Evolutionary conservation across 2,113 vertebrate species (phyloP).

Genomic region (Monopterus albus): DNA sequence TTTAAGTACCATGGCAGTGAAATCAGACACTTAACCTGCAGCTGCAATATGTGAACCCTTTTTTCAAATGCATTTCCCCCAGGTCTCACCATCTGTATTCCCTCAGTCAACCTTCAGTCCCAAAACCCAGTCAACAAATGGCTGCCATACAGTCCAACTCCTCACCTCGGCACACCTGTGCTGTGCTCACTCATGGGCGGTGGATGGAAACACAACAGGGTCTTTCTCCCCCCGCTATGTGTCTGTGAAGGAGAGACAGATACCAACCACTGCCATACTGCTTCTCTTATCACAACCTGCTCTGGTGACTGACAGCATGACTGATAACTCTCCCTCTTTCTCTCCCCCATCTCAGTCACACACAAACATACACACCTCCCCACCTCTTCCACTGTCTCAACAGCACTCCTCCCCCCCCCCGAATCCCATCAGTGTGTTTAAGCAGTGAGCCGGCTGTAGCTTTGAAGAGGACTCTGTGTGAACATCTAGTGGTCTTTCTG

Average conservation of each 20-base stretch:
- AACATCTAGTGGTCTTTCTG: conserved; percentile 27
- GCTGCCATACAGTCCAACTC: conserved; percentile 43
- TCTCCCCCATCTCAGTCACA: conserved; percentile 27
- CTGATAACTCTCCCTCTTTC: conserved; percentile 65
- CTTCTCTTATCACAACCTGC: conserved; percentile 70
- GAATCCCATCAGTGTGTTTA: not conserved
- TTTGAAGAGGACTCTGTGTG: conserved; percentile 33
- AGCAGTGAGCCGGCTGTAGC: conserved; percentile 26
- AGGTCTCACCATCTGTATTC: conserved; percentile 38
- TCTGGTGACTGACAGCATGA: conserved; percentile 70
- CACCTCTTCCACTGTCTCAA: conserved; percentile 30
- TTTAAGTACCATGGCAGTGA: conserved; percentile 10
- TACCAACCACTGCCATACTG: conserved; percentile 45
- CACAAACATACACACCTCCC: conserved; percentile 37
- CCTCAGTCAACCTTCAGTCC: conserved; percentile 23
- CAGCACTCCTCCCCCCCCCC: not conserved
- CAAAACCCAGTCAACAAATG: conserved; percentile 57
- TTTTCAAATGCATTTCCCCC: not conserved
- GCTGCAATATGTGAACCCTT: conserved; percentile 8
- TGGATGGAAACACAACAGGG: conserved; percentile 61
- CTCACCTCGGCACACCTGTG: conserved; percentile 63
- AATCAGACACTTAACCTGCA: conserved; percentile 41
- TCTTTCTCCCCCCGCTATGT: conserved; percentile 25
- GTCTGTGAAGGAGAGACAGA: conserved; percentile 43
- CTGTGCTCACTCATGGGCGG: conserved; percentile 61